phyloP scores from a whole-genome alignment of 2,888 invertebrate genomes.

The Tholera decimalis region DNA sequence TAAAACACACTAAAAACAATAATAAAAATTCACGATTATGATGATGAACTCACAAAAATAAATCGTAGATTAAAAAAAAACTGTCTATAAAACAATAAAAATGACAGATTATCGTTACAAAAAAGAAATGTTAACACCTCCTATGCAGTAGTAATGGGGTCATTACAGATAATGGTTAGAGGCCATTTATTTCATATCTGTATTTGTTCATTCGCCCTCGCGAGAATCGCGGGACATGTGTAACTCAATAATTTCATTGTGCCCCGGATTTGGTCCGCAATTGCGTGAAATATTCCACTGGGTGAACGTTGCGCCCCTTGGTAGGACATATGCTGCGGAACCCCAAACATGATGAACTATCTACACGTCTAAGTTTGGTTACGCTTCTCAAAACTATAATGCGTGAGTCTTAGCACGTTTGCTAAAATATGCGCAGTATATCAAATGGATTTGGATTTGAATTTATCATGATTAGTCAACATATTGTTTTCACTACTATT shows the following conservation, averaged over 20 bases:
- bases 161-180: slow-evolving; percentile 80
- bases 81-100: slow-evolving; percentile 60
- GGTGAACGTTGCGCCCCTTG: slow-evolving; percentile 73
- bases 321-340: slow-evolving; percentile 75
- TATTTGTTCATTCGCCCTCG: slow-evolving; percentile 82
- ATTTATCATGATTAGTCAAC: slow-evolving; percentile 6
- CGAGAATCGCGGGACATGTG: slow-evolving; percentile 81
- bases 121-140: slow-evolving; percentile 75
- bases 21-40: not conserved
- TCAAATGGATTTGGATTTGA: not conserved
- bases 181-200: slow-evolving; percentile 86
- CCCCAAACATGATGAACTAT: slow-evolving; percentile 63
- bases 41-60: slow-evolving; percentile 1
- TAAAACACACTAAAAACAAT: too few relatives aligned
- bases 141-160: slow-evolving; percentile 75
- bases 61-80: slow-evolving; percentile 34
- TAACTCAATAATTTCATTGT: slow-evolving; percentile 85
- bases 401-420: slow-evolving; percentile 2
- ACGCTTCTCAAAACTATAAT: slow-evolving; percentile 34
- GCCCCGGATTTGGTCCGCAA: slow-evolving; percentile 81
- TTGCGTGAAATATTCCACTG: slow-evolving; percentile 86
- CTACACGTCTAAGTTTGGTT: slow-evolving; percentile 46
- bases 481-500: not conserved
- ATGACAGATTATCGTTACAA: slow-evolving; percentile 61
- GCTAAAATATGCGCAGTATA: not conserved